Percentiles rank a stretch among this genome's conserved stretches.
Conservation (phyloP, 2,797 vertebrate genomes). For the Micropoecilia bifurca region DNA sequence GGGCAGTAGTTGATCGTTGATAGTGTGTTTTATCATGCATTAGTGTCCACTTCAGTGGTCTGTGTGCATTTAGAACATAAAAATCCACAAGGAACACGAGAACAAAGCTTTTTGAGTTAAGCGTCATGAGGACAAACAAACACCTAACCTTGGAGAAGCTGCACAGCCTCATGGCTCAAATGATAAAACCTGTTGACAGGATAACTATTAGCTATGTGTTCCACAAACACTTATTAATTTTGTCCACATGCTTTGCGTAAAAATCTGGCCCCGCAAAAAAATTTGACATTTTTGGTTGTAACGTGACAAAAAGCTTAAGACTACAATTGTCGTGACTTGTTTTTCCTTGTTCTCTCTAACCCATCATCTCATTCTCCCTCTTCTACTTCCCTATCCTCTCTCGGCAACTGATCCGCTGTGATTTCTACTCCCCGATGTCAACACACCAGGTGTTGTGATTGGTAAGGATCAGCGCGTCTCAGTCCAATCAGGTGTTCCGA, state of each 20-base stretch:
- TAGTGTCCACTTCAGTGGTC: no score
- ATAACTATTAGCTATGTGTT: not conserved
- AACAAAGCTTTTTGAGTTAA: not conserved
- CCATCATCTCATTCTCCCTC: not conserved
- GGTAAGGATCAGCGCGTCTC: constrained; percentile 59
- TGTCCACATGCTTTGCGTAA: no score
- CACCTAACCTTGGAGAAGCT: not conserved
- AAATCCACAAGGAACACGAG: no score
- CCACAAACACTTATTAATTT: not conserved
- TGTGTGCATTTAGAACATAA: no score
- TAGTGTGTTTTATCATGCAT: no score
- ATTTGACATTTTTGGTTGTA: not conserved
- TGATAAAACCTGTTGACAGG: not conserved
- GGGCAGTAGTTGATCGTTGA: no score
- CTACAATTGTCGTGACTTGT: no score
- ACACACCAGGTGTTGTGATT: constrained; percentile 66
- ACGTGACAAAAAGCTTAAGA: not conserved
- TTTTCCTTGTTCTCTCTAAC: constrained; percentile 16
- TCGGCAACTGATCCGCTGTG: constrained; percentile 24
- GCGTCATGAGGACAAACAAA: not conserved
- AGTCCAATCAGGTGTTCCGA: constrained; percentile 54
- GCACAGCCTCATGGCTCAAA: not conserved
- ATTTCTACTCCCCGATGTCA: constrained; percentile 61
- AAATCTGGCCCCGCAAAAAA: not conserved
- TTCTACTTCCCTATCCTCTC: not conserved